Conservation (phyloP, 2,888 invertebrate species). For the Melolontha melolontha region DNA sequence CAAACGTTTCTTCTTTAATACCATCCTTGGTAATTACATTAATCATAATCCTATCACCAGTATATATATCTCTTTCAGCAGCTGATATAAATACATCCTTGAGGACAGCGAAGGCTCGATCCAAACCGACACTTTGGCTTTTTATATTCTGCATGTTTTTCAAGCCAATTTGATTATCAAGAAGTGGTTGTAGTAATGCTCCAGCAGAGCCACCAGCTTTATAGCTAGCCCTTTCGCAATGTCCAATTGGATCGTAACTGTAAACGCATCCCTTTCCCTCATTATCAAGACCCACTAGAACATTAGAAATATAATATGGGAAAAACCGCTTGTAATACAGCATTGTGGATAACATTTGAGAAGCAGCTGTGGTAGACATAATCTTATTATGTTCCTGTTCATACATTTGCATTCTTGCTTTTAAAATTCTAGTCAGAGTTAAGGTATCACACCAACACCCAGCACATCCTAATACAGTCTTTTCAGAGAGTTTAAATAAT, state of each 20-base stretch:
- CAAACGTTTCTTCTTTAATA: slow-evolving; percentile 77
- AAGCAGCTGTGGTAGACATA: slow-evolving; percentile 92
- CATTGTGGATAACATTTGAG: slow-evolving; percentile 96
- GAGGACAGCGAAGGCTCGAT: slow-evolving; percentile 85
- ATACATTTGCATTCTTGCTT: slow-evolving; percentile 94
- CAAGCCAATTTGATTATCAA: slow-evolving; percentile 95
- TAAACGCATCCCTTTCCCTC: slow-evolving; percentile 95
- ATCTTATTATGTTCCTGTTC: slow-evolving; percentile 92
- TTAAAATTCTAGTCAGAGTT: slow-evolving; percentile 85
- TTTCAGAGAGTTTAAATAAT: slow-evolving; percentile 82
- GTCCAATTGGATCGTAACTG: slow-evolving; percentile 98
- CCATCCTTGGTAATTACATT: slow-evolving; percentile 91
- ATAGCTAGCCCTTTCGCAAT: slow-evolving; percentile 87
- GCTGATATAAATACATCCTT: slow-evolving; percentile 98
- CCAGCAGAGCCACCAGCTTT: slow-evolving; percentile 93
- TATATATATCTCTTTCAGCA: slow-evolving; percentile 97
- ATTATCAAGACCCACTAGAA: slow-evolving; percentile 92
- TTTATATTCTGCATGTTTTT: slow-evolving; percentile 85
- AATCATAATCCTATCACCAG: slow-evolving; percentile 91
- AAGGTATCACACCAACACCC: slow-evolving; percentile 99
- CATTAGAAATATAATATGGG: slow-evolving; percentile 96
- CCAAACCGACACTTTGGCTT: slow-evolving; percentile 75
- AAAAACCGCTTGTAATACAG: slow-evolving; percentile 98
- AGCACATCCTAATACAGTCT: slow-evolving; percentile 91
- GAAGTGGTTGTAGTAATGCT: slow-evolving; percentile 89